These are phyloP conservation scores for Drosophila elegans DNA, from an alignment of 1,140 invertebrate genomes.

Conservation along the genomic window DNA sequence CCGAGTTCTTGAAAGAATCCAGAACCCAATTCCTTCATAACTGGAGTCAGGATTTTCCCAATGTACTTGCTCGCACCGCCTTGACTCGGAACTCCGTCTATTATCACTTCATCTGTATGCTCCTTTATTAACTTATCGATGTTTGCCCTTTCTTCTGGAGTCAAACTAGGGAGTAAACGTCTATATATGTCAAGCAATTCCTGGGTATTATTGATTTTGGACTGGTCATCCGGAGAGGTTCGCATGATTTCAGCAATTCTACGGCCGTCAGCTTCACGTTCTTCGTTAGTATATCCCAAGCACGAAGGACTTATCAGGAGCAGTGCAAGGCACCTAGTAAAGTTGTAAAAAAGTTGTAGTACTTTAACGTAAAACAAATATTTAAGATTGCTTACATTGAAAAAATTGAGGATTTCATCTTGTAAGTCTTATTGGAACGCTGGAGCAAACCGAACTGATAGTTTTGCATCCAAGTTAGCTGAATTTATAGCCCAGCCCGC, in stretches of 20 bases:
- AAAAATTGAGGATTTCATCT: not conserved
- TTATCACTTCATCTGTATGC: not conserved
- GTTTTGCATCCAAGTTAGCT: too few species aligned
- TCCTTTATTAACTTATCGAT: not conserved
- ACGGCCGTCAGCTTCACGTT: not conserved
- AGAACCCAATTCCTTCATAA: not conserved
- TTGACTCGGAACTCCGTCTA: constrained; percentile 12
- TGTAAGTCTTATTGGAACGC: not conserved
- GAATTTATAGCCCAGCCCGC: constrained; percentile 1
- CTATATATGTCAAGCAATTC: constrained; percentile 2
- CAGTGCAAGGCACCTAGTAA: not conserved
- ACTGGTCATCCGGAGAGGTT: not conserved
- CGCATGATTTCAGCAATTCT: not conserved
- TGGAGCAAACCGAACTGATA: constrained; percentile 9
- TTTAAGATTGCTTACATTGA: not conserved
- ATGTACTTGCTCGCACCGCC: not conserved
- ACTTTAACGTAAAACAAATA: too few species aligned
- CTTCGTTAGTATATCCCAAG: not conserved
- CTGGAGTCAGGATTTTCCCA: not conserved
- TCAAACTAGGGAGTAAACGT: not conserved
- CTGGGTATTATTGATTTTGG: constrained; percentile 3
- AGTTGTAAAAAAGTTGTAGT: too few species aligned
- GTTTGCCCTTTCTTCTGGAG: not conserved
- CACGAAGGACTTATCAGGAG: not conserved
- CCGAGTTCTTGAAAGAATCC: constrained; percentile 4